Evolutionary conservation across 1,140 invertebrate species (phyloP), one percentile per base, ranked within the genome.

Genomic region (Scaptomyza pallida): DNA sequence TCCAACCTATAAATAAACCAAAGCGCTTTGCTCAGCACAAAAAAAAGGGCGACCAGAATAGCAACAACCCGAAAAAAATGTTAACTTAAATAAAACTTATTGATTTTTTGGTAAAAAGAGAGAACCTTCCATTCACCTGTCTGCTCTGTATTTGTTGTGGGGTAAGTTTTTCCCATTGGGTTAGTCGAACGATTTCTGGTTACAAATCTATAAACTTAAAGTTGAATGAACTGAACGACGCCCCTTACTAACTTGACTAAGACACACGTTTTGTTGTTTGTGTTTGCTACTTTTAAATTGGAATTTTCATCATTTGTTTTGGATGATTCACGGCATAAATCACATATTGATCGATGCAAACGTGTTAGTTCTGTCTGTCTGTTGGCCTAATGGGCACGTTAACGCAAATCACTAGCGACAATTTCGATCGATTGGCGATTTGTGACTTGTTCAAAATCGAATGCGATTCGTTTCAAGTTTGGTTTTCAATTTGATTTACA

Each of bases 241-340:
- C 26, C 8, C 26, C 26, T 30, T n/a, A n/a, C n/a, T n/a, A n/a
- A 44, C 21, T 33, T n/a, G 6, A 26, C 23, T 26, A 26, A 26
- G 23, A 30, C n/a, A n/a, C n/a, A n/a, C n/a, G n/a, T n/a, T n/a
- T n/a, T n/a, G n/a, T 26, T 30, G 57, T 48, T 40, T 15, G 15
- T 21, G 19, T 51, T 19, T 35, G 57, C 48, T 35, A 19, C 40
- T 57, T 56, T 44, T 23, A 45, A 57, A 52, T 45, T 59, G 54
- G 54, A 52, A 40, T 65, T 65, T 52, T 35, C 62, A 59, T 60
- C 40, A 54, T 48, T 37, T 8, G 10, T n/a, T n/a, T 1, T 44
- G 33, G 63, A 67, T 83, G 79, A 83, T 72, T 83, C 79, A 86
- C 30, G 50, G 51, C 45, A 69, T 64, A 85, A 83, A 80, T 80